These are phyloP conservation scores for Actenoides lindsayi DNA, from an alignment of 2,113 vertebrate genomes.

Conservation along the genomic window DNA sequence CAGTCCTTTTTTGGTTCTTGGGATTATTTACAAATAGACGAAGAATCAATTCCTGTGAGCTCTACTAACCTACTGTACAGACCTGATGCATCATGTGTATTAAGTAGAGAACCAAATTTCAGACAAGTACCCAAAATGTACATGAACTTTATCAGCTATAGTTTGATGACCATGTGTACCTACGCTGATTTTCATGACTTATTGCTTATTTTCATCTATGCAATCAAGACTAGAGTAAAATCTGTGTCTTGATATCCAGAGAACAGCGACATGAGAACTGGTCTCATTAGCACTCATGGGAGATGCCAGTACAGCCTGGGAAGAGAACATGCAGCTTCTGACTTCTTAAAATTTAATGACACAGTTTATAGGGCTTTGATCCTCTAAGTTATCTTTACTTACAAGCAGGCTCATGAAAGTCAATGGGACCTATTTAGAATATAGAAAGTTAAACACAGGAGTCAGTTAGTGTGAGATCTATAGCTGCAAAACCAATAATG, in stretches of 20 bases:
- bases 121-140: background rate
- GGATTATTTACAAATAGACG: background rate
- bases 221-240: background rate
- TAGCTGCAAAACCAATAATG: background rate
- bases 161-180: background rate
- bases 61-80: background rate
- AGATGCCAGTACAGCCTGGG: constrained; percentile 13
- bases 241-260: constrained; percentile 3
- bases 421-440: constrained; percentile 59
- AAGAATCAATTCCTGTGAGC: background rate
- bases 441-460: constrained; percentile 41
- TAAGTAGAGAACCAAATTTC: background rate
- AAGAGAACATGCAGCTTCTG: background rate
- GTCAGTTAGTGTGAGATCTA: background rate
- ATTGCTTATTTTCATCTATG: constrained; percentile 19
- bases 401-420: constrained; percentile 65
- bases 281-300: constrained; percentile 54
- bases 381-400: constrained; percentile 66
- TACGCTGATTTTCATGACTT: constrained; percentile 7
- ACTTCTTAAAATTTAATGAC: constrained; percentile 69
- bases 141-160: background rate
- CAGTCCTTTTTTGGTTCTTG: background rate
- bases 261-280: background rate
- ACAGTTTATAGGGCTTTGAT: constrained; percentile 63
- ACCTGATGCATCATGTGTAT: background rate